These are phyloP conservation scores for Hemaris fuciformis DNA, from an alignment of 2,888 invertebrate genomes.

Conservation along the genomic window DNA sequence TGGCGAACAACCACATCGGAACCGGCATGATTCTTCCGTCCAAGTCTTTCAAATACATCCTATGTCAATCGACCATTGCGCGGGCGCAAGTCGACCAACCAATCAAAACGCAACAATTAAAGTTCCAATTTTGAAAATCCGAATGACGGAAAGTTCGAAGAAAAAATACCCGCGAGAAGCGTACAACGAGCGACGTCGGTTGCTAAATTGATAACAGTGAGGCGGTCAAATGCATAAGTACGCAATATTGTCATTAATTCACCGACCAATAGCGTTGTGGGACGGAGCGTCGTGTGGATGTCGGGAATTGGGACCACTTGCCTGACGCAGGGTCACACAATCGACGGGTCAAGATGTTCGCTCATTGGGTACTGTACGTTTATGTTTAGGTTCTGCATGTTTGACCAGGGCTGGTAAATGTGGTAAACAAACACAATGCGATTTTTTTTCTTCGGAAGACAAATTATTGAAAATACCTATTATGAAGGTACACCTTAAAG, in stretches of 20 bases:
- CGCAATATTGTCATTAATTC: constrained; percentile 70
- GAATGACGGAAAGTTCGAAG: constrained; percentile 12
- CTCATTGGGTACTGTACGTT: constrained; percentile 34
- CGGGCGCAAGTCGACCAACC: not conserved
- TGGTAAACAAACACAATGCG: not conserved
- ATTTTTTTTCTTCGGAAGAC: too few species aligned
- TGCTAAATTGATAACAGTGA: constrained; percentile 67
- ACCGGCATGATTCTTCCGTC: constrained; percentile 47
- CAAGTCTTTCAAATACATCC: constrained; percentile 51
- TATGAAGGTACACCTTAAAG: too few species aligned
- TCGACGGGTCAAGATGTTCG: constrained; percentile 51
- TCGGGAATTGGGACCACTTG: constrained; percentile 73
- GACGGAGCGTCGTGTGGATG: constrained; percentile 47
- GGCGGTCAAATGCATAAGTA: constrained; percentile 71
- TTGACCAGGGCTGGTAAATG: not conserved
- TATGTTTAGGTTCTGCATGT: constrained; percentile 23
- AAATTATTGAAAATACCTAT: too few species aligned
- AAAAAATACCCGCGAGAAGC: constrained; percentile 25
- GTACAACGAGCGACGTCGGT: constrained; percentile 43
- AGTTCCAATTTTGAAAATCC: constrained; percentile 31
- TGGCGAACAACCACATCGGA: constrained; percentile 65
- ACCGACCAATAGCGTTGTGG: constrained; percentile 62
- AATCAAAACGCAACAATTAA: not conserved
- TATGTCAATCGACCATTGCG: constrained; percentile 60
- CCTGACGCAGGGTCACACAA: constrained; percentile 64